These are phyloP conservation scores for Limnephilus auricula DNA, from an alignment of 2,888 invertebrate species.

Conservation along the genomic window DNA sequence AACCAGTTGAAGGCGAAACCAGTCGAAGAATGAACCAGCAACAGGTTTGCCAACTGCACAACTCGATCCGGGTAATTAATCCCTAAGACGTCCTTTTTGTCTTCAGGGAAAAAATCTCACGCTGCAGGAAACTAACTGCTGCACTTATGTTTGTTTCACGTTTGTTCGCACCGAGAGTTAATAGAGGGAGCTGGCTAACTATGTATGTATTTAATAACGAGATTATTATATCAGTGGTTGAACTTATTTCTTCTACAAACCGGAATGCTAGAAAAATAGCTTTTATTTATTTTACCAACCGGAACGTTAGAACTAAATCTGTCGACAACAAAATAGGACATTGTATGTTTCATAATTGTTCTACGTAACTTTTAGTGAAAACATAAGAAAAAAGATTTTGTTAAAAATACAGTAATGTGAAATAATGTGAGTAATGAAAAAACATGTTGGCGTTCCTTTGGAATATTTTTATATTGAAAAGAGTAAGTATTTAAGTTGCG, in stretches of 20 bases:
- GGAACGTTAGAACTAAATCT: background rate
- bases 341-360: too few relatives aligned
- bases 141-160: background rate
- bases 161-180: background rate
- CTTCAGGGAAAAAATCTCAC: conserved; percentile 14
- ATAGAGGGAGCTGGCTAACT: background rate
- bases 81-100: conserved; percentile 3
- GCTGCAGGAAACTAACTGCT: background rate
- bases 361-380: too few relatives aligned
- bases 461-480: too few relatives aligned
- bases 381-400: too few relatives aligned
- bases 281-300: background rate
- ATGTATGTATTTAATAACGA: background rate
- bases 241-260: background rate
- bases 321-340: background rate
- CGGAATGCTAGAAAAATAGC: background rate
- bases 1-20: background rate
- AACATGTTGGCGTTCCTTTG: too few relatives aligned
- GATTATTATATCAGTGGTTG: background rate
- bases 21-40: background rate
- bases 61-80: conserved; percentile 23
- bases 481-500: too few relatives aligned
- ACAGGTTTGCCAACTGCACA: background rate
- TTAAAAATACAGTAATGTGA: too few relatives aligned
- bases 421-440: too few relatives aligned